These are phyloP conservation scores for Argyresthia goedartella DNA, from an alignment of 2,888 invertebrate species.

Conservation along the genomic window DNA sequence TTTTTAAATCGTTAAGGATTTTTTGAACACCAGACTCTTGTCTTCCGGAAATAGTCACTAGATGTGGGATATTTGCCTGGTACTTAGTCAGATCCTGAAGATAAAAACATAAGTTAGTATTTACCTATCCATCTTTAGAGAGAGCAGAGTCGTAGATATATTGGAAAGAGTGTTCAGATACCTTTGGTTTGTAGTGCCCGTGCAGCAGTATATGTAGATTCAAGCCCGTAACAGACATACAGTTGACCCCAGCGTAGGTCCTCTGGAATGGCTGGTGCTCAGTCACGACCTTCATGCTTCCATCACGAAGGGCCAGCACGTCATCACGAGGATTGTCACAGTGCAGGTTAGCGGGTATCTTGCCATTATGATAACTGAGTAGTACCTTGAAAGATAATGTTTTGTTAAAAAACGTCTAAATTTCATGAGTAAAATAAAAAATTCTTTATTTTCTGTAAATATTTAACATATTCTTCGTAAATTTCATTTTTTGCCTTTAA, in stretches of 20 bases:
- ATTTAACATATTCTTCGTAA: too few species aligned
- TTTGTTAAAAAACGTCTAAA: background rate
- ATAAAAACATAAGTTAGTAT: background rate
- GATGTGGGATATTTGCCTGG: conserved; percentile 31
- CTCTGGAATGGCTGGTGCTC: conserved; percentile 69
- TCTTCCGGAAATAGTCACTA: conserved; percentile 38
- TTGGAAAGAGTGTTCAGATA: background rate
- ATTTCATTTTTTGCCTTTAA: background rate
- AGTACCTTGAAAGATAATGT: conserved; percentile 31
- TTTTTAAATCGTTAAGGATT: conserved; percentile 32
- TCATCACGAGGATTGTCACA: conserved; percentile 69
- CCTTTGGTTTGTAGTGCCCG: conserved; percentile 26
- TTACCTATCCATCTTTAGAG: background rate
- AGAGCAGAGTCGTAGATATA: background rate
- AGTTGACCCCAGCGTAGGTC: conserved; percentile 43
- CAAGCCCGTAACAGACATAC: conserved; percentile 37
- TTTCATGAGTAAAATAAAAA: too few species aligned
- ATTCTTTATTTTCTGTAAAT: too few species aligned
- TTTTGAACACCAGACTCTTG: conserved; percentile 29
- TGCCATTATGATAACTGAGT: conserved; percentile 76
- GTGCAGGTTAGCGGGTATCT: conserved; percentile 81
- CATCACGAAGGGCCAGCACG: conserved; percentile 59
- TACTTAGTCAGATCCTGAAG: conserved; percentile 33
- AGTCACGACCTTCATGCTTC: conserved; percentile 67
- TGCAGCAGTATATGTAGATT: conserved; percentile 40